Conservation (phyloP, 2,797 vertebrate species). For the Trichosurus vulpecula region DNA sequence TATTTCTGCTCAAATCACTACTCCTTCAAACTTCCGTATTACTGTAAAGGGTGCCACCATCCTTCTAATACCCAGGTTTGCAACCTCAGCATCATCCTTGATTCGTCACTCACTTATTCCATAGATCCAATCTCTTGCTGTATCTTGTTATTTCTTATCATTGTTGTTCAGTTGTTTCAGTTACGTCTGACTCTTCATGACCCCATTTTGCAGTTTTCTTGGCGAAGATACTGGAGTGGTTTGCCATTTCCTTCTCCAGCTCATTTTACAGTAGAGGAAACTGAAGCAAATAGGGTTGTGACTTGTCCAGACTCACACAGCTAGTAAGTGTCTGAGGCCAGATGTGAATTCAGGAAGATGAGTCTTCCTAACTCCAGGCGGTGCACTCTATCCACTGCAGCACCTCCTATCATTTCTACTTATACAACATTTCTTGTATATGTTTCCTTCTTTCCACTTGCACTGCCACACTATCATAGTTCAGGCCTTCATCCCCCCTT, state of each 20-base stretch:
- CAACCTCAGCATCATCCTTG: background rate
- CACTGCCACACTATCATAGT: background rate
- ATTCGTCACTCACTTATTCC: too few relatives aligned
- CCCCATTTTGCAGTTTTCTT: background rate
- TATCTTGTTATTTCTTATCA: too few relatives aligned
- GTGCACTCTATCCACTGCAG: fast-evolving
- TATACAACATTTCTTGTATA: background rate
- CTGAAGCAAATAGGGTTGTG: background rate
- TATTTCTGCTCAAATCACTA: background rate
- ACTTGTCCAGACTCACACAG: background rate
- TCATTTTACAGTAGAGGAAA: background rate
- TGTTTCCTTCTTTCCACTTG: background rate
- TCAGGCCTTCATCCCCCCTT: background rate
- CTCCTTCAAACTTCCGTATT: background rate
- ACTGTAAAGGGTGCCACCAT: background rate
- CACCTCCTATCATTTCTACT: background rate
- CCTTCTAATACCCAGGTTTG: background rate
- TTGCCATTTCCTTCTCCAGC: background rate
- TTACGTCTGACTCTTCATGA: background rate
- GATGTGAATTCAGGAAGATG: background rate
- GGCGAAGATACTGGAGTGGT: background rate
- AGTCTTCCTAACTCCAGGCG: background rate
- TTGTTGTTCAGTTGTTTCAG: too few relatives aligned
- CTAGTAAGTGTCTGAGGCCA: background rate
- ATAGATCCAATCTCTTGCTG: too few relatives aligned